These are phyloP conservation scores for Venturia canescens DNA, from an alignment of 1,140 invertebrate species.

Conservation along the genomic window DNA sequence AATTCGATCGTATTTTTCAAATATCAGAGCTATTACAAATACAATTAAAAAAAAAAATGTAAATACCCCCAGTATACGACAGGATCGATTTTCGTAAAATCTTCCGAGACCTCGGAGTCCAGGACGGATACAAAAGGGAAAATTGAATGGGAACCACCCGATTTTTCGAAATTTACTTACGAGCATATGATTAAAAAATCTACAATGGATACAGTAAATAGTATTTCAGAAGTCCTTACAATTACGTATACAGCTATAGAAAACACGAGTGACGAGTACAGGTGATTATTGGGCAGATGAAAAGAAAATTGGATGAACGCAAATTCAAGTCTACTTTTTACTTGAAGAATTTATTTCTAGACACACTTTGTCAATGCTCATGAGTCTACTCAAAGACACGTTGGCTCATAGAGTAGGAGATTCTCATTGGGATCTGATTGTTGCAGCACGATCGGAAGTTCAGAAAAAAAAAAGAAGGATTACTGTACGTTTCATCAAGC, in stretches of 20 bases:
- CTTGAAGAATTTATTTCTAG: slow-evolving; percentile 51
- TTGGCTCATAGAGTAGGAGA: slow-evolving; percentile 63
- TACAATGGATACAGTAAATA: slow-evolving; percentile 69
- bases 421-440: slow-evolving; percentile 68
- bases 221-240: slow-evolving; percentile 68
- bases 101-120: slow-evolving; percentile 53
- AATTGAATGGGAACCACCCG: slow-evolving; percentile 59
- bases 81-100: slow-evolving; percentile 57
- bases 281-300: slow-evolving; percentile 56
- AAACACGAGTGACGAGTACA: slow-evolving; percentile 67
- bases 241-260: slow-evolving; percentile 69
- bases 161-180: slow-evolving; percentile 66
- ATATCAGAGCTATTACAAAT: slow-evolving; percentile 23
- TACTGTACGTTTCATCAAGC: slow-evolving; percentile 53
- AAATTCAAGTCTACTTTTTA: not conserved
- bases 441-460: slow-evolving; percentile 63
- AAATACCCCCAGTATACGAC: slow-evolving; percentile 57
- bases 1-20: slow-evolving; percentile 12
- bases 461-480: slow-evolving; percentile 66
- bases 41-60: not conserved
- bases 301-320: slow-evolving; percentile 27
- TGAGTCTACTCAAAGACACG: slow-evolving; percentile 66
- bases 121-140: slow-evolving; percentile 55
- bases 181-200: slow-evolving; percentile 73
- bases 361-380: slow-evolving; percentile 63